Evolutionary conservation across 2,888 invertebrate genomes (phyloP).

Genomic region (Amblyjoppa proteus): DNA sequence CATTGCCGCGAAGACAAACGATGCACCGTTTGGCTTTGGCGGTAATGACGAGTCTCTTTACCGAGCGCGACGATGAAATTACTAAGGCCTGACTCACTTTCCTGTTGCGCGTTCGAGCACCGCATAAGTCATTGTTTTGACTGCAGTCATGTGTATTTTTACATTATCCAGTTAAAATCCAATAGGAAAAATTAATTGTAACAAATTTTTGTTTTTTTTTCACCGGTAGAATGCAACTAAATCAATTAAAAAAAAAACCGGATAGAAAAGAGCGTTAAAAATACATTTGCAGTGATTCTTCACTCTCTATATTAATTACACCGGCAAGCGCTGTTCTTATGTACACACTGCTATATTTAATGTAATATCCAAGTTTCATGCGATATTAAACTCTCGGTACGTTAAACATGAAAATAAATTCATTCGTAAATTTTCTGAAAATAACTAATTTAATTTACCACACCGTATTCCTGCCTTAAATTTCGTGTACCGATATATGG

Average conservation of each 20-base stretch:
- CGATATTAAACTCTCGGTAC: background rate
- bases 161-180: background rate
- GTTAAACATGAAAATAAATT: background rate
- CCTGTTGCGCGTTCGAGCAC: constrained; percentile 58
- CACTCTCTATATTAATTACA: background rate
- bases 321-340: background rate
- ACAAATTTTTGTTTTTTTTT: background rate
- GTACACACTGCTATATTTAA: background rate
- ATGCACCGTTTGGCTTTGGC: constrained; percentile 51
- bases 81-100: constrained; percentile 68
- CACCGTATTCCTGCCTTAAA: background rate
- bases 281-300: background rate
- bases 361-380: background rate
- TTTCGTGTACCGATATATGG: background rate
- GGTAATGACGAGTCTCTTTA: constrained; percentile 63
- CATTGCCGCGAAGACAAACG: background rate
- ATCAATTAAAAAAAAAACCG: background rate
- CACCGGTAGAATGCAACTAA: background rate
- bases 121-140: constrained; percentile 45
- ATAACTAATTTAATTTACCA: background rate
- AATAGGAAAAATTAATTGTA: background rate
- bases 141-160: background rate
- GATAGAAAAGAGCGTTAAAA: background rate
- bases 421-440: background rate
- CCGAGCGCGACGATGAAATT: constrained; percentile 58